phyloP scores from a whole-genome alignment of 2,888 invertebrate species.

The Cryptocheilus praepositus region DNA sequence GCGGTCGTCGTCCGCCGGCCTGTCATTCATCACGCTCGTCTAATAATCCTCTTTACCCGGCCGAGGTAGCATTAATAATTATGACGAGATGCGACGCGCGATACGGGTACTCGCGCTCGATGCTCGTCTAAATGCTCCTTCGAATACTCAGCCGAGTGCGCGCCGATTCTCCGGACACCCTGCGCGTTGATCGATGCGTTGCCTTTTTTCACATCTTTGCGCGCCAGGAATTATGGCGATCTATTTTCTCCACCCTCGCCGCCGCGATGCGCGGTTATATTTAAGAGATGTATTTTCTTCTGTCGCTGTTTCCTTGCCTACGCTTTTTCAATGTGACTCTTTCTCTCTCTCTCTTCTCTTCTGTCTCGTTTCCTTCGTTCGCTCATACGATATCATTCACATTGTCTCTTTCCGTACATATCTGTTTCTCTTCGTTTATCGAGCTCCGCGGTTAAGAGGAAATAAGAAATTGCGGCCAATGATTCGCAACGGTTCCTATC shows the following conservation, averaged over 20 bases:
- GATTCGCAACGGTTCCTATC: conserved; percentile 45
- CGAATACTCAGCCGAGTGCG: too few species aligned
- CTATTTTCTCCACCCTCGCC: conserved; percentile 24
- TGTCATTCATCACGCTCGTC: conserved; percentile 66
- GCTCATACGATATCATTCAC: conserved; percentile 1
- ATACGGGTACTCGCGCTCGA: conserved; percentile 6
- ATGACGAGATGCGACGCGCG: conserved; percentile 27
- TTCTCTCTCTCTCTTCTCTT: not conserved
- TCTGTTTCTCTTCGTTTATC: conserved; percentile 3
- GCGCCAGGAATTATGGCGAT: conserved; percentile 26
- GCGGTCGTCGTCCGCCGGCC: conserved; percentile 27
- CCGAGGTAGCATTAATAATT: conserved; percentile 59
- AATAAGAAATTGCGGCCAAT: conserved; percentile 52
- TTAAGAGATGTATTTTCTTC: conserved; percentile 19
- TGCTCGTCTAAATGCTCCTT: not conserved
- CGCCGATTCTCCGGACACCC: too few species aligned
- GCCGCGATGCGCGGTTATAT: conserved; percentile 19
- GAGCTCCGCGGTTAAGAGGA: conserved; percentile 21
- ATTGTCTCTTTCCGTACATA: not conserved
- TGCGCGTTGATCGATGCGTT: conserved; percentile 1
- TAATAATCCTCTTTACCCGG: conserved; percentile 64
- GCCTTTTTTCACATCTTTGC: not conserved
- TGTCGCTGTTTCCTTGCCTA: too few species aligned
- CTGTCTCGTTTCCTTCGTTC: conserved; percentile 22
- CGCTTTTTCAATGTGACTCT: not conserved